Evolutionary conservation across 2,113 vertebrate genomes (phyloP).

Genomic region (Scytalopus superciliaris): DNA sequence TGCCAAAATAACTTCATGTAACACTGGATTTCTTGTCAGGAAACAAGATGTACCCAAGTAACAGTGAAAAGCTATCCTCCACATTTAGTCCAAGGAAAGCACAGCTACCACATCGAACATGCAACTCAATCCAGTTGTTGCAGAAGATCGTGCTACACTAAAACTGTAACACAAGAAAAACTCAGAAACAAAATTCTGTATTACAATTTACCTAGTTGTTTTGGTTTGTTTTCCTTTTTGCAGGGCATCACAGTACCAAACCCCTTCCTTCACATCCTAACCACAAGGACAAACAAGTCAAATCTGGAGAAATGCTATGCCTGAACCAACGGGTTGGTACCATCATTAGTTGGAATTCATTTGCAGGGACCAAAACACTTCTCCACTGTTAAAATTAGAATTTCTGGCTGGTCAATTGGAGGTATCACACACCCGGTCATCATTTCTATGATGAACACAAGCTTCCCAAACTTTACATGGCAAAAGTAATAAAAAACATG

Average conservation of each 20-base stretch:
- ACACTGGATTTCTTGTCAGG: neutral
- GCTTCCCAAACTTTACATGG: neutral
- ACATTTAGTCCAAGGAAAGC: neutral
- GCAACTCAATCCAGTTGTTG: neutral
- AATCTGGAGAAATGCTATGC: neutral
- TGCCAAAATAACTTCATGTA: constrained; percentile 21
- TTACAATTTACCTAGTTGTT: neutral
- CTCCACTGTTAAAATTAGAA: neutral
- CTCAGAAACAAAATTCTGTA: neutral
- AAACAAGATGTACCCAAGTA: neutral
- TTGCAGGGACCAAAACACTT: neutral
- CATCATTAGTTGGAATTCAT: neutral
- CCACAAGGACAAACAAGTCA: neutral
- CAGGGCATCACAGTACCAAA: neutral
- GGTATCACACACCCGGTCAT: accelerated
- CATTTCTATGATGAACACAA: neutral
- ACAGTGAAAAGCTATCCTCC: neutral
- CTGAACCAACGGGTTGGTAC: neutral
- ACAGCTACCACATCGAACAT: neutral
- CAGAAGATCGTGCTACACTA: neutral
- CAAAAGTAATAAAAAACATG: neutral
- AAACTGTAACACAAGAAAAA: neutral
- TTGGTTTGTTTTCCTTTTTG: neutral
- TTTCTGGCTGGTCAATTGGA: neutral
- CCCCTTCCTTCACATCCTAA: neutral